phyloP scores from a whole-genome alignment of 2,888 invertebrate species.

The Latheticus oryzae region DNA sequence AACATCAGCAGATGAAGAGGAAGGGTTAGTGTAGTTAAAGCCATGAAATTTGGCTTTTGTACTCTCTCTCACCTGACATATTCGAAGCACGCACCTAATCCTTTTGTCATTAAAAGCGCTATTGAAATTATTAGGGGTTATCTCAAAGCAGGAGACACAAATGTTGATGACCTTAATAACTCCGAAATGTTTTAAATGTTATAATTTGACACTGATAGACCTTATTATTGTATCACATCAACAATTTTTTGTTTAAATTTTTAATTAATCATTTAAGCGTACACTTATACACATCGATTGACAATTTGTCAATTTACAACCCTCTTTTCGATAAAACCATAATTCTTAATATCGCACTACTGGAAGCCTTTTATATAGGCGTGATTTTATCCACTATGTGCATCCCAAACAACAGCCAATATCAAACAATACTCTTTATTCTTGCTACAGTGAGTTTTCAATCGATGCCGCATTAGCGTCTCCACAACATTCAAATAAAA shows the following conservation, averaged over 20 bases:
- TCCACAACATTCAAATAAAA: too few species aligned
- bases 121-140: slow-evolving; percentile 50
- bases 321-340: slow-evolving; percentile 45
- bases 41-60: slow-evolving; percentile 52
- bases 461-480: slow-evolving; percentile 20
- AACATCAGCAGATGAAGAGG: slow-evolving; percentile 46
- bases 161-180: slow-evolving; percentile 37
- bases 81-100: slow-evolving; percentile 51
- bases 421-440: slow-evolving; percentile 49
- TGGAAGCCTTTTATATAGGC: slow-evolving; percentile 50
- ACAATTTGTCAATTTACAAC: slow-evolving; percentile 33
- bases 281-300: slow-evolving; percentile 28
- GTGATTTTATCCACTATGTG: slow-evolving; percentile 59
- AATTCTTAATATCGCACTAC: slow-evolving; percentile 53
- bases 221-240: slow-evolving; percentile 10
- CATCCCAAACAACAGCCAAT: slow-evolving; percentile 55
- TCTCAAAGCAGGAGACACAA: slow-evolving; percentile 37
- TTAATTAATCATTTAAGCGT: slow-evolving; percentile 24
- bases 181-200: slow-evolving; percentile 30
- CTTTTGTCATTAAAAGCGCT: slow-evolving; percentile 51
- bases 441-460: slow-evolving; percentile 21
- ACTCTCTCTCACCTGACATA: slow-evolving; percentile 50
- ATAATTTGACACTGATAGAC: slow-evolving; percentile 32
- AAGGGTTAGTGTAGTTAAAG: slow-evolving; percentile 44
- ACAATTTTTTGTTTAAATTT: slow-evolving; percentile 7